Evolutionary conservation across 1,140 invertebrate species (phyloP), one percentile per base, ranked within the genome.

Genomic region (Arctopsyche grandis): DNA sequence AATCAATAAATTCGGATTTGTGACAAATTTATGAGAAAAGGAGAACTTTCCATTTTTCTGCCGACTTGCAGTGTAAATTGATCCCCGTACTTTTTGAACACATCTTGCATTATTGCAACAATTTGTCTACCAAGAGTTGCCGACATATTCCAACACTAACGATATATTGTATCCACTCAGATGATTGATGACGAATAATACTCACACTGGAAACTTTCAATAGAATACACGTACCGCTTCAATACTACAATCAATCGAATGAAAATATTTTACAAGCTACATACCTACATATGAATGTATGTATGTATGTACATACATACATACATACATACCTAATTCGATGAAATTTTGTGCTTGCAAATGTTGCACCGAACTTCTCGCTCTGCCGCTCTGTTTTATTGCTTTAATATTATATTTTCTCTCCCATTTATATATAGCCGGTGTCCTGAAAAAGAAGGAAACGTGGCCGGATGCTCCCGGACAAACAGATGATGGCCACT

Each of bases 111-210:
- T 38, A 38, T 38, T 38, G 7, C 7, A 38, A 38, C 29, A 66
- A 66, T 66, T 66, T 66, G 63, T 66, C 63, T 52, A 5, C 1
- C 3, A 4, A 38, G 3, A 12, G 24, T 66, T 26, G 22, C 24
- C 9, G 22, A 22, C 24, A 66, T 66, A 26, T 66, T 66, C 56
- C 21, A 66, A 22, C 63, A 22, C 24, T 66, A 66, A 66, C 63
- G 63, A 66, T 66, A 66, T 66, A 66, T 66, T 66, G 63, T 66
- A 22, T 29, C 21, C 63, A 22, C 56, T 60, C 10, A 1, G 0
- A 66, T 66, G 63, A 66, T 66, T 66, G 63, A 66, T 66, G 63
- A 26, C 26, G 21, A 12, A 66, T 26, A 66, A 66, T 26, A n/a
- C n/a, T 14, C 14, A 66, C 63, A 66, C 21, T 19, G 21, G 3